Base-by-base conservation (phyloP, 2,888 invertebrate species). In the Argyresthia albistria region DNA sequence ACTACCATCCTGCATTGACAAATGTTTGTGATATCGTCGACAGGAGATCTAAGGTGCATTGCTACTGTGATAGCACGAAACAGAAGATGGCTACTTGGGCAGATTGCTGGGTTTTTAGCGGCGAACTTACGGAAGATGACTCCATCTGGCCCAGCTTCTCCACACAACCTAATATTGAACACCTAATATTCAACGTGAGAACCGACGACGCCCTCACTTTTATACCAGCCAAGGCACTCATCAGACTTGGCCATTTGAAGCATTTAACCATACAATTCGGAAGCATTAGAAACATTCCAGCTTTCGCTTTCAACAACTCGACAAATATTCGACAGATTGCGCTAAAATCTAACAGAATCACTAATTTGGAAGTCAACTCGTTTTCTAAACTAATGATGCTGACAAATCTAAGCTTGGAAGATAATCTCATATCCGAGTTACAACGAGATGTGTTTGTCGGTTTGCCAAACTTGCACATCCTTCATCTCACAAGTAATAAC, bases 401-500 rank as follows among this genome's bases (percentile, higher is more conserved):
- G 57, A 90, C 90, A 0, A 89, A 91, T 54, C 76, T 95, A 56
- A 92, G 91, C 67, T 77, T 95, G 63, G 92, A 93, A 57, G 92
- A 93, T 58, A 96, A 96, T 76, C 89, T 90, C 63, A 92, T 96
- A 67, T 88, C 90, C 10, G 93, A 93, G 70, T 84, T 96, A 56
- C 91, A 91, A 66, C 88, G 92, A 51, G 91, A 92, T 62, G 93
- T 93, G 1, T 95, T 96, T 73, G 90, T 91, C 56, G 91, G 92
- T 65, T 73, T 95, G 56, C 94, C 95, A 0, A 89, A 90, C 50
- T 76, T 95, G 59, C 91, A 91, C 60, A 89, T 92, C 51, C 88
- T 98, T 55, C 92, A 92, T 65, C 84, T 98, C 55, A 95, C 96
- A 61, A 93, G 93, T 66, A 98, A 98, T 76, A 93, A 94, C 65